Evolutionary conservation across 64 coral and sea anemone species (phyloP).

Genomic region (Platygyra sinensis): DNA sequence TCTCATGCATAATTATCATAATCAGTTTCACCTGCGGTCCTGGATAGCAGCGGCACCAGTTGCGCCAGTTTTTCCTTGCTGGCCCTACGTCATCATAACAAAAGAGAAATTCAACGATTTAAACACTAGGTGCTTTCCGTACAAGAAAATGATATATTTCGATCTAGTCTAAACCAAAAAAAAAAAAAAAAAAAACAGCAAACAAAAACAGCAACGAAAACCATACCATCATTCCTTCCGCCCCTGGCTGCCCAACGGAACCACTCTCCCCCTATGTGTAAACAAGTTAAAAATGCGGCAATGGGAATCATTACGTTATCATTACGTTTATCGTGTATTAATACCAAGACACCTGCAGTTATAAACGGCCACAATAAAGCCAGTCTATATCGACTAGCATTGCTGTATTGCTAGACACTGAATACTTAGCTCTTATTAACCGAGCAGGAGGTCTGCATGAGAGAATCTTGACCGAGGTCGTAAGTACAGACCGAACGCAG

Average conservation of each 20-base stretch:
- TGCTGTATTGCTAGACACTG: too few relatives aligned
- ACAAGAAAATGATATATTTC: background rate
- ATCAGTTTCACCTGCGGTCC: background rate
- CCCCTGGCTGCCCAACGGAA: background rate
- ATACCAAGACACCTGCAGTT: too few relatives aligned
- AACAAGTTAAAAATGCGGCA: background rate
- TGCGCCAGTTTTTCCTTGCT: background rate
- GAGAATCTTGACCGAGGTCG: too few relatives aligned
- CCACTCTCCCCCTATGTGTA: background rate
- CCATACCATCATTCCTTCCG: background rate
- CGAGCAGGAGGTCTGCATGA: too few relatives aligned
- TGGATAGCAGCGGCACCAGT: background rate
- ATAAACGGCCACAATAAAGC: too few relatives aligned
- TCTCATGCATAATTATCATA: too few relatives aligned
- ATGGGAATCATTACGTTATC: too few relatives aligned
- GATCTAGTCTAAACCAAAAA: background rate
- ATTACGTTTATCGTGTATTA: too few relatives aligned
- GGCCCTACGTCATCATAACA: background rate
- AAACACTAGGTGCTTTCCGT: background rate
- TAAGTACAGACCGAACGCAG: too few relatives aligned
- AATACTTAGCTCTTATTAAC: too few relatives aligned
- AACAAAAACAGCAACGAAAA: background rate
- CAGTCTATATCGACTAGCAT: too few relatives aligned
- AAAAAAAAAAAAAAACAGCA: background rate
- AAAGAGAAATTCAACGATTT: too few relatives aligned